Percentiles rank a stretch among this genome's conserved stretches.
These are phyloP conservation scores for Jaculus jaculus DNA, from an alignment of 2,113 vertebrate species.

Conservation along the genomic window DNA sequence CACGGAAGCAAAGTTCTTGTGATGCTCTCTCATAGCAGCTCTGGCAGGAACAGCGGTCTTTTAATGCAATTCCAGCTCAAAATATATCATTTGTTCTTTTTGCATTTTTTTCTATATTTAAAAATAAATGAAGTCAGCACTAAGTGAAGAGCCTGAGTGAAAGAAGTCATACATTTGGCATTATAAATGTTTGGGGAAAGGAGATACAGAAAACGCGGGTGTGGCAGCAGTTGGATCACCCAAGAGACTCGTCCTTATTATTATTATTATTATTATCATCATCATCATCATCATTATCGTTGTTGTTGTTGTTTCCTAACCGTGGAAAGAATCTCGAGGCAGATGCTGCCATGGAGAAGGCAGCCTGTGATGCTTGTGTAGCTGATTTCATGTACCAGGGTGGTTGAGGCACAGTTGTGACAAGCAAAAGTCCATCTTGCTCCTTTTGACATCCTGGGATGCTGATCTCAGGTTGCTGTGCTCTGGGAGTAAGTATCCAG, in stretches of 20 bases:
- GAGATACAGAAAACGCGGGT: background rate
- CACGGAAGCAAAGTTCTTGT: background rate
- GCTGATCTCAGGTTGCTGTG: background rate
- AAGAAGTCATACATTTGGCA: conserved; percentile 23
- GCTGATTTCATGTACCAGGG: background rate
- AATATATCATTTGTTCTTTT: conserved; percentile 5
- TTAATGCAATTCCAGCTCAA: background rate
- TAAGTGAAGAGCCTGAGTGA: conserved; percentile 17
- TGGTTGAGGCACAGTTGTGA: conserved; percentile 5
- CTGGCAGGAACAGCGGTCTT: background rate
- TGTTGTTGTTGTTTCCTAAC: conserved; percentile 47
- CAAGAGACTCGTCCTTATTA: background rate
- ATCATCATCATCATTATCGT: too few species aligned
- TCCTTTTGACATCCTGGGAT: background rate
- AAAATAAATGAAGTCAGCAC: background rate
- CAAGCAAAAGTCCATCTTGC: background rate
- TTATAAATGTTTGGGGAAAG: background rate
- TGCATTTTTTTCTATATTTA: background rate
- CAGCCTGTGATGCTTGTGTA: conserved; percentile 9
- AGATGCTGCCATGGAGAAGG: background rate
- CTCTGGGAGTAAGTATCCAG: background rate
- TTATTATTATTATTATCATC: too few species aligned
- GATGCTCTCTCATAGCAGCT: background rate
- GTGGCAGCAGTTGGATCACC: background rate
- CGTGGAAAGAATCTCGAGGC: background rate